Conservation (phyloP, 2,113 vertebrate genomes). For the Bos taurus region DNA sequence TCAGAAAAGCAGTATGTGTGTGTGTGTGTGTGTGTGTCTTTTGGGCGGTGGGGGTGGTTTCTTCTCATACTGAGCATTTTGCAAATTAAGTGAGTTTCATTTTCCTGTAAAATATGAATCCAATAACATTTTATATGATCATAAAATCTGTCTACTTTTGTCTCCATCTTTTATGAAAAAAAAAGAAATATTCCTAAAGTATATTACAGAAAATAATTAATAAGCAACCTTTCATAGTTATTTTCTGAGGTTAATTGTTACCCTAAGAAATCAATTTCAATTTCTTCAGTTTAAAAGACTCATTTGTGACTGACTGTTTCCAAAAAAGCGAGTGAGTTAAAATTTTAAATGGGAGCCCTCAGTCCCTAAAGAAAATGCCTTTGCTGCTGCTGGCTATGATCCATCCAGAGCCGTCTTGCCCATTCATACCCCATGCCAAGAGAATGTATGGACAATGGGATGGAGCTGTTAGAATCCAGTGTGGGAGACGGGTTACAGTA, state of each 20-base stretch:
- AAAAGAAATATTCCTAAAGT: constrained; percentile 52
- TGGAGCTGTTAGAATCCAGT: neutral
- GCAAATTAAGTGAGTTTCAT: constrained; percentile 55
- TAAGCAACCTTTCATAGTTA: constrained; percentile 27
- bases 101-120: constrained; percentile 56
- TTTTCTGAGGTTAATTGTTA: constrained; percentile 59
- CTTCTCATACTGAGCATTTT: neutral
- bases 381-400: neutral
- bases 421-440: neutral
- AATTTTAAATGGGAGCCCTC: neutral
- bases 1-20: neutral
- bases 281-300: constrained; percentile 16
- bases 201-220: constrained; percentile 60
- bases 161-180: constrained; percentile 39
- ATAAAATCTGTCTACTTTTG: constrained; percentile 59
- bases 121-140: constrained; percentile 54
- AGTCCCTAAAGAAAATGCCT: neutral
- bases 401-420: neutral
- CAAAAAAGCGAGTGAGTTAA: neutral
- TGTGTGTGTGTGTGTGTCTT: neutral
- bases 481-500: neutral
- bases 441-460: neutral
- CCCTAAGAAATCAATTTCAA: constrained; percentile 56
- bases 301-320: constrained; percentile 24
- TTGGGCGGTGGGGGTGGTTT: accelerated